Percentiles rank a stretch among this genome's conserved stretches.
Conservation (phyloP, 2,888 invertebrate species). For the Lydus trimaculatus region DNA sequence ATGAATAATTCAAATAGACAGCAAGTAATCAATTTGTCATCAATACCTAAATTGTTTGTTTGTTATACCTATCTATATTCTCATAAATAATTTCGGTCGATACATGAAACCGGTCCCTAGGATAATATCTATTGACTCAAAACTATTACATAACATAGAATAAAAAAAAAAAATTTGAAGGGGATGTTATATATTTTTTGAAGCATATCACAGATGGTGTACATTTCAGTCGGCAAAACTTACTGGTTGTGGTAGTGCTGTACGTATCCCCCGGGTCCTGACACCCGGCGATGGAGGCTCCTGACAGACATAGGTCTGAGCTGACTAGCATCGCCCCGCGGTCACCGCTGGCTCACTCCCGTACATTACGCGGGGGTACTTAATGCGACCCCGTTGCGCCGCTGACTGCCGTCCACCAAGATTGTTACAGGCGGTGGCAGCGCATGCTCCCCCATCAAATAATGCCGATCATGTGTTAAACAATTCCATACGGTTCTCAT, state of each 20-base stretch:
- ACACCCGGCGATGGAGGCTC: slow-evolving; percentile 62
- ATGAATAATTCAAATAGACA: neutral
- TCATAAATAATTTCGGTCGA: neutral
- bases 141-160: neutral
- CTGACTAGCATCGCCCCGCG: slow-evolving; percentile 60
- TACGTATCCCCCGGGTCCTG: slow-evolving; percentile 62
- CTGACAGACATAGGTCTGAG: slow-evolving; percentile 62
- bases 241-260: slow-evolving; percentile 62
- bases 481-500: slow-evolving; percentile 15
- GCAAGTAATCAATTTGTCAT: too few species aligned
- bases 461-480: slow-evolving; percentile 26
- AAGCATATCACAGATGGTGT: too few species aligned
- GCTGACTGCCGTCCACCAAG: slow-evolving; percentile 51
- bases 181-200: neutral
- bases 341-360: slow-evolving; percentile 57
- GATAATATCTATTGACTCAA: neutral
- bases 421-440: slow-evolving; percentile 38
- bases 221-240: slow-evolving; percentile 42
- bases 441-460: slow-evolving; percentile 49
- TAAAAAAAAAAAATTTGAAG: neutral
- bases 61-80: too few species aligned
- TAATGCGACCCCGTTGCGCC: slow-evolving; percentile 57
- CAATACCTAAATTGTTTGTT: too few species aligned
- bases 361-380: slow-evolving; percentile 57
- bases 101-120: neutral